Evolutionary conservation across 2,888 invertebrate species (phyloP), one percentile per base, ranked within the genome.

Genomic region (Calephelis perditalis): DNA sequence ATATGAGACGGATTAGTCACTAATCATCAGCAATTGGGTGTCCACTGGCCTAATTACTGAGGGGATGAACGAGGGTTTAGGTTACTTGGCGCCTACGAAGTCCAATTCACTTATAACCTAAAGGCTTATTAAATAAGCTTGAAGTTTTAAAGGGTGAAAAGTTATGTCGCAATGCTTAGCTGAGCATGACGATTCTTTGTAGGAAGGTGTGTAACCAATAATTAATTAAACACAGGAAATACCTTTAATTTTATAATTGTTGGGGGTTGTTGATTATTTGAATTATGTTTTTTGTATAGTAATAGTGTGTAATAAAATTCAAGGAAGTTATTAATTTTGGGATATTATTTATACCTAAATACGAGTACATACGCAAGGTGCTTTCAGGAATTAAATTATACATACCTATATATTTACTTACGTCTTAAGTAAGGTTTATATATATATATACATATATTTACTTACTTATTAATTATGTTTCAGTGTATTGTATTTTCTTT

Each of bases 1-100:
- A 89, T 89, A 89, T 89, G 87, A 89, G 84, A 71, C 75, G 89
- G 88, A 90, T 90, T 89, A 90, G 83, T 82, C 79, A 81, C 86
- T 89, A 89, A 89, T 90, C 85, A 89, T 86, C 86, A 83, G 83
- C 87, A 86, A 89, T 90, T 88, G 85, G 78, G 75, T 81, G 81
- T 73, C 49, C 49, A 52, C 49, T 52, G 49, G 49, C 49, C 49
- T 52, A 52, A 52, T 52, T 52, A 52, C 49, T 26, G 49, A 35
- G 49, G 49, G 49, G 49, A 52, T 52, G 49, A 26, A 35, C 49
- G 49, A 52, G 49, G 15, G 49, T 26, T 52, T 10, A 52, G 49
- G 10, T 52, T 7, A 52, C 15, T 49, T 7, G 47, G 47, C 47
- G 47, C 15, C 47, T 47, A 15, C 26, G 9, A 26, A 49, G 12